Conservation (phyloP, 2,113 vertebrate species). For the Pterophyllum scalare region DNA sequence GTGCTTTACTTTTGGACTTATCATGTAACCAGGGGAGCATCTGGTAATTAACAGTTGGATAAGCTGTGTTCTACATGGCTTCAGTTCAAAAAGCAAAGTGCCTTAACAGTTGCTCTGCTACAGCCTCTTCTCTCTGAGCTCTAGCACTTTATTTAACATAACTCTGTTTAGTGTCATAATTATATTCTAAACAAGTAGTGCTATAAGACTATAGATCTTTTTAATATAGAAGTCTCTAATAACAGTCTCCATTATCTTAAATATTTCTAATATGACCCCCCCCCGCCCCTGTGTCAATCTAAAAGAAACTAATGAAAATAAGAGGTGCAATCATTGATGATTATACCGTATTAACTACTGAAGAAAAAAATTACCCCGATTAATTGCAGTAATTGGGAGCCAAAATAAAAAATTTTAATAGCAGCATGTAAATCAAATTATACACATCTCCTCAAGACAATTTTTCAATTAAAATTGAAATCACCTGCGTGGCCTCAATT, state of each 20-base stretch:
- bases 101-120: slow-evolving; percentile 4
- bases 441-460: slow-evolving; percentile 22
- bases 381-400: slow-evolving; percentile 29
- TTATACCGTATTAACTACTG: not conserved
- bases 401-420: slow-evolving; percentile 25
- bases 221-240: not conserved
- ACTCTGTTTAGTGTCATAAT: not conserved
- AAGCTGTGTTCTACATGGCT: slow-evolving; percentile 32
- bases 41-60: slow-evolving; percentile 42
- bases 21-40: slow-evolving; percentile 22
- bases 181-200: not conserved
- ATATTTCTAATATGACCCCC: not conserved
- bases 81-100: slow-evolving; percentile 7
- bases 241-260: rapidly evolving
- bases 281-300: not conserved
- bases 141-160: not conserved
- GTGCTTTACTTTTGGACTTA: not conserved
- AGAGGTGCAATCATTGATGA: not conserved
- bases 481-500: slow-evolving; percentile 34
- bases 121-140: not conserved
- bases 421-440: slow-evolving; percentile 32
- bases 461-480: slow-evolving; percentile 46
- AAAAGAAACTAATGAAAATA: not conserved
- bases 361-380: slow-evolving; percentile 4
- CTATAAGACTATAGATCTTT: not conserved